phyloP scores from a whole-genome alignment of 2,797 vertebrate species.

The Dendrocincla tyrannina region DNA sequence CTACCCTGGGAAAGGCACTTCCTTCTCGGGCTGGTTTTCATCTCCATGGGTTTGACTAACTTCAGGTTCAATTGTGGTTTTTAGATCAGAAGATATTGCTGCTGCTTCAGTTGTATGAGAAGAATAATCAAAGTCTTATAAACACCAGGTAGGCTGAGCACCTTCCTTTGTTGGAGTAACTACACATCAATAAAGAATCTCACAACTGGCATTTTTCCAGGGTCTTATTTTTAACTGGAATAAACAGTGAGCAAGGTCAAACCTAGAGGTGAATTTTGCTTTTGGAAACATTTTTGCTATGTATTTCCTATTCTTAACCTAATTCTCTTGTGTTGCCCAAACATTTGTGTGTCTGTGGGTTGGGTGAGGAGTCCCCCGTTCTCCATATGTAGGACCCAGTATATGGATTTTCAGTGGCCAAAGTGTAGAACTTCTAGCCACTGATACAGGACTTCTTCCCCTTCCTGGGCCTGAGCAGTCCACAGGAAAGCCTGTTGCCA shows the following conservation, averaged over 20 bases:
- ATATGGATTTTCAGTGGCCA: neutral
- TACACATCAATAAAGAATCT: neutral
- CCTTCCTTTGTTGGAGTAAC: neutral
- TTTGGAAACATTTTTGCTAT: neutral
- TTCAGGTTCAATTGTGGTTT: neutral
- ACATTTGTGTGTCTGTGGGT: neutral
- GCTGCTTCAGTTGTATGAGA: constrained; percentile 89
- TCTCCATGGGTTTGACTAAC: neutral
- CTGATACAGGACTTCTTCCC: neutral
- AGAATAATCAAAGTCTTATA: constrained; percentile 84
- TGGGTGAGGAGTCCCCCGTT: neutral
- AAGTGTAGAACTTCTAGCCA: neutral
- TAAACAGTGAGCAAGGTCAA: neutral
- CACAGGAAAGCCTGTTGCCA: neutral
- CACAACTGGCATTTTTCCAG: neutral
- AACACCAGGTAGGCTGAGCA: constrained; percentile 78
- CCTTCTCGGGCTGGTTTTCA: neutral
- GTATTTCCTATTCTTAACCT: neutral
- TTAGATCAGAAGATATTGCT: constrained; percentile 92
- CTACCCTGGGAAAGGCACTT: neutral
- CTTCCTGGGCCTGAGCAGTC: neutral
- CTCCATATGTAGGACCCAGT: neutral
- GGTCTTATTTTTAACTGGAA: neutral
- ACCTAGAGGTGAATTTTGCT: neutral
- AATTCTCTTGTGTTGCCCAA: neutral